Percentiles rank a stretch among this genome's conserved stretches.
Evolutionary conservation across 1,140 invertebrate genomes (phyloP).

Genomic region (Apis mellifera): Amel_HAv3.1 CM009932.2:13718501-13719000

Average conservation of each 20-base stretch:
- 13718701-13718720: conserved; percentile 87
- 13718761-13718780: conserved; percentile 45
- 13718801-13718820: conserved; percentile 33
- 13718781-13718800: neutral
- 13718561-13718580: conserved; percentile 91
- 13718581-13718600: conserved; percentile 81
- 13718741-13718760: conserved; percentile 44
- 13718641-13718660: conserved; percentile 8
- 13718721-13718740: conserved; percentile 9
- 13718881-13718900: no score
- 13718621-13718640: conserved; percentile 17
- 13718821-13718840: neutral
- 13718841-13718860: neutral
- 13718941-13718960: neutral
- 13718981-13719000: no score
- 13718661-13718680: conserved; percentile 71
- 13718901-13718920: neutral
- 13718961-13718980: neutral
- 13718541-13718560: conserved; percentile 93
- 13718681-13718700: conserved; percentile 84
- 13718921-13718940: neutral
- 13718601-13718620: conserved; percentile 51
- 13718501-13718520: conserved; percentile 93
- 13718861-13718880: neutral
- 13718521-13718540: conserved; percentile 96